Evolutionary conservation across 2,797 vertebrate genomes (phyloP), one percentile per base, ranked within the genome.

Genomic region (Vespertilio murinus): DNA sequence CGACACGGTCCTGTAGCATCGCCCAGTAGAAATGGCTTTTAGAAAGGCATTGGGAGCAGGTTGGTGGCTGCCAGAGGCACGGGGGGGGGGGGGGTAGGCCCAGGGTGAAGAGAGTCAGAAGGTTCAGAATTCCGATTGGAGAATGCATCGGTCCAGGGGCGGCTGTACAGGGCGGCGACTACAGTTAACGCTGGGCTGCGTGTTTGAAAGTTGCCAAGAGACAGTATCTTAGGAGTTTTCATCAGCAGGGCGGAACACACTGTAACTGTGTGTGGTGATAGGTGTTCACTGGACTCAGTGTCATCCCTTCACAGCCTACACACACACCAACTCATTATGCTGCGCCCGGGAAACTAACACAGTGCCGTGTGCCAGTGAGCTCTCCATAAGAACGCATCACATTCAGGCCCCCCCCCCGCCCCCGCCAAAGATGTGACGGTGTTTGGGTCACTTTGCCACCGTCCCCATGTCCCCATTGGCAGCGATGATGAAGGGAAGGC

Each of bases 401-500:
- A 81, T 74, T 42, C n/a, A 73, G 13, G 81, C 38, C 49, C 16
- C 30, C 17, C 38, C 56, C 25, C 4, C 22, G 10, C 10, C 56
- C 56, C 56, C n/a, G n/a, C n/a, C n/a, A n/a, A n/a, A 5, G 0
- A 64, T 64, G n/a, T 30, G 28, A n/a, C 67, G 35, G 67, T 73
- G 94, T 38, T 88, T 78, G 70, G 69, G n/a, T 81, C 91, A 28
- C 52, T 94, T 94, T 82, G 54, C 45, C 59, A 71, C 11, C 5
- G 2, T 65, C 12, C 1, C 28, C 69, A 20, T 11, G 10, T 74
- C n/a, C n/a, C n/a, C n/a, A n/a, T n/a, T 67, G 86, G 33, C 47
- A 83, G 40, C 38, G 28, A 45, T 67, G 91, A 86, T 81, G 83
- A 89, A 90, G 23, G 52, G 8, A 38, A 52, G n/a, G 61, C 33